Conservation (phyloP, 2,797 vertebrate species). For the Halcyon smyrnensis region DNA sequence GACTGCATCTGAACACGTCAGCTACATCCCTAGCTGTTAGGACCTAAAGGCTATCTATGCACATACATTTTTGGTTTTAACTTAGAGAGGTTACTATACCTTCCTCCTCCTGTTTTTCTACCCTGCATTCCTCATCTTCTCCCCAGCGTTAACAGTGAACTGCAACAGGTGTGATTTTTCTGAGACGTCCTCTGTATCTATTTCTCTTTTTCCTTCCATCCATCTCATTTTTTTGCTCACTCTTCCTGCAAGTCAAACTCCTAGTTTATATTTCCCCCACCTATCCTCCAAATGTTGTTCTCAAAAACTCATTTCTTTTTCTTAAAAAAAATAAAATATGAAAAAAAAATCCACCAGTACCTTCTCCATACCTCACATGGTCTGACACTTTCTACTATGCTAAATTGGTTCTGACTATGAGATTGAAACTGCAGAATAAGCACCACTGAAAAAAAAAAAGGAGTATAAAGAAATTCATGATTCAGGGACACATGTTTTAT, state of each 20-base stretch:
- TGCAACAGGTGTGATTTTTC: not conserved
- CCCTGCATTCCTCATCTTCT: not conserved
- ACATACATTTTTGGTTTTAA: not conserved
- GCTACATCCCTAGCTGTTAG: not conserved
- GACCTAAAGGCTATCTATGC: not conserved
- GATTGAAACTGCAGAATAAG: not conserved
- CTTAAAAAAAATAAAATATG: not conserved
- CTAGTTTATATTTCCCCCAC: not conserved
- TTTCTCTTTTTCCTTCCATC: not conserved
- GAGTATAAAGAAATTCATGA: not conserved
- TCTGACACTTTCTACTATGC: not conserved
- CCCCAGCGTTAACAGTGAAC: not conserved
- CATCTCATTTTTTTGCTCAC: not conserved
- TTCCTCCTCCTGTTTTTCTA: not conserved
- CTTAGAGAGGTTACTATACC: not conserved
- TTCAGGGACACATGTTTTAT: not conserved
- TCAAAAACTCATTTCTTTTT: not conserved
- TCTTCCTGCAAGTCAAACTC: not conserved
- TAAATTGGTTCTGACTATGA: not conserved
- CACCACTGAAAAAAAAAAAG: not conserved
- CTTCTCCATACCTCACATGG: not conserved
- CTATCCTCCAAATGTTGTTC: not conserved
- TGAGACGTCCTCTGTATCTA: not conserved
- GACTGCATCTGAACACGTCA: not conserved
- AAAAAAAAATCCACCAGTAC: not conserved